A percentile compares a stretch with the other conserved stretches of the same genome.
These are phyloP conservation scores for Villa cingulata DNA, from an alignment of 2,888 invertebrate species.

Conservation along the genomic window DNA sequence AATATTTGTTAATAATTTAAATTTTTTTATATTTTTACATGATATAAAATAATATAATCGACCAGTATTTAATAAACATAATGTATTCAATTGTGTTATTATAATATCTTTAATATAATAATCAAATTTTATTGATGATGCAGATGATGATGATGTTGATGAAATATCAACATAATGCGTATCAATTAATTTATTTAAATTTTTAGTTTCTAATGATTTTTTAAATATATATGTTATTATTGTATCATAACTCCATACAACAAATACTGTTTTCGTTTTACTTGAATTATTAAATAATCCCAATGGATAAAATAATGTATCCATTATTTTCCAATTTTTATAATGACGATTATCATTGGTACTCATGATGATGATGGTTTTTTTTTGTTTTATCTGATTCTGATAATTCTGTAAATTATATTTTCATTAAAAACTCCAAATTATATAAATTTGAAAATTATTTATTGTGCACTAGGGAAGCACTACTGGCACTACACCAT, in stretches of 20 bases:
- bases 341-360: too few relatives aligned
- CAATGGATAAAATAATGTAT: slow-evolving; percentile 26
- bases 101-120: slow-evolving; percentile 19
- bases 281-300: slow-evolving; percentile 27
- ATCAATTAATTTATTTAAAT: slow-evolving; percentile 8
- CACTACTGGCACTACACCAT: too few relatives aligned
- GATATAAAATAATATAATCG: slow-evolving; percentile 29
- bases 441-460: too few relatives aligned
- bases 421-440: too few relatives aligned
- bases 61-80: slow-evolving; percentile 26
- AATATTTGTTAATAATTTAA: slow-evolving; percentile 25
- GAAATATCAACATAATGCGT: neutral
- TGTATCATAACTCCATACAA: slow-evolving; percentile 30
- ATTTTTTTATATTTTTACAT: slow-evolving; percentile 24
- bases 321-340: slow-evolving; percentile 27
- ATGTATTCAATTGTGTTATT: slow-evolving; percentile 28
- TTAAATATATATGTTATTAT: slow-evolving; percentile 30
- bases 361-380: too few relatives aligned
- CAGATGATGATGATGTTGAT: too few relatives aligned
- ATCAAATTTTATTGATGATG: neutral
- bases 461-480: too few relatives aligned
- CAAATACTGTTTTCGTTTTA: slow-evolving; percentile 26
- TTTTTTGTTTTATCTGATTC: too few relatives aligned
- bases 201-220: slow-evolving; percentile 7
- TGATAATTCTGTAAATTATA: too few relatives aligned